A percentile compares a stretch with the other conserved stretches of the same genome.
These are phyloP conservation scores for Ranitomeya imitator DNA, from an alignment of 2,113 vertebrate species.

Conservation along the genomic window DNA sequence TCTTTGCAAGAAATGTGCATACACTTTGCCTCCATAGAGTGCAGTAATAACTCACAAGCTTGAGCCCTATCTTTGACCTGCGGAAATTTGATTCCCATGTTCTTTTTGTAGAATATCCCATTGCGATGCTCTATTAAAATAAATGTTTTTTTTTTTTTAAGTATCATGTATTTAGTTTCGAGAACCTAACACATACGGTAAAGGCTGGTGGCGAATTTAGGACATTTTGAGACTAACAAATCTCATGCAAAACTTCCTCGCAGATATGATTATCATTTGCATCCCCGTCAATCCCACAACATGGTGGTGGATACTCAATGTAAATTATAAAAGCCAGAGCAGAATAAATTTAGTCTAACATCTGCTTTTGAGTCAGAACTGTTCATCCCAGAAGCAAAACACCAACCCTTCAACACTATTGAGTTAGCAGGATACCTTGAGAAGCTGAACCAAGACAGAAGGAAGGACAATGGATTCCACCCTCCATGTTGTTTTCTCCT, in stretches of 20 bases:
- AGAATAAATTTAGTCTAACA: not conserved
- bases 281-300: not conserved
- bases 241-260: not conserved
- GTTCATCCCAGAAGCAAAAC: not conserved
- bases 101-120: no score
- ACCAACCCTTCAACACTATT: not conserved
- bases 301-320: not conserved
- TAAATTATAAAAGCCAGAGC: not conserved
- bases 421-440: not conserved
- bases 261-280: not conserved
- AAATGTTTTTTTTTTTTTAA: not conserved
- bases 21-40: no score
- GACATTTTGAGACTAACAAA: not conserved
- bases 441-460: not conserved
- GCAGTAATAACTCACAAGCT: no score
- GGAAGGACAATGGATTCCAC: no score
- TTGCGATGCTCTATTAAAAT: no score
- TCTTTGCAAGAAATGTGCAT: no score
- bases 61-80: no score
- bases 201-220: not conserved
- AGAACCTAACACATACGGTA: not conserved
- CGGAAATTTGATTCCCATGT: no score
- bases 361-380: not conserved
- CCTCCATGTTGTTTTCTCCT: no score
- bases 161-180: not conserved